Evolutionary conservation across 2,113 vertebrate genomes (phyloP).

Genomic region (Pithys albifrons): DNA sequence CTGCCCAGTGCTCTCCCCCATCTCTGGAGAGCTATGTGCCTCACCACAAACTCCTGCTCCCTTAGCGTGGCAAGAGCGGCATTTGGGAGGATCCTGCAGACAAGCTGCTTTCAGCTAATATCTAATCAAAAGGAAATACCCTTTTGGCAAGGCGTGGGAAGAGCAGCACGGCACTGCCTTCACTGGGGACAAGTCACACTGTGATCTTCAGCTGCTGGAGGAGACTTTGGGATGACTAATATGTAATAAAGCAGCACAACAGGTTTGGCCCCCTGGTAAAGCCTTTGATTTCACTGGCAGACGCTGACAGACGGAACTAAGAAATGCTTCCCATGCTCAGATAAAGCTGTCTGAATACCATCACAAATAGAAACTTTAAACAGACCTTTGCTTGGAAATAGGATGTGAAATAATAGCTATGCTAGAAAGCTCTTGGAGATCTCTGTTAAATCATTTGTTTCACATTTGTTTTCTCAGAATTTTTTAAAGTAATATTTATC

Average conservation of each 20-base stretch:
- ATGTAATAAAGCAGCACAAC: neutral
- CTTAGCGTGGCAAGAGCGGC: rapidly evolving
- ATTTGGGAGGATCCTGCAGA: neutral
- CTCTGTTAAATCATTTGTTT: neutral
- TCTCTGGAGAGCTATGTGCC: rapidly evolving
- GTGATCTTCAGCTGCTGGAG: conserved; percentile 7
- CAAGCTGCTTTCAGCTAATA: neutral
- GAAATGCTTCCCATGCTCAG: neutral
- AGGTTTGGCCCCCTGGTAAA: neutral
- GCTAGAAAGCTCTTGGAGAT: neutral
- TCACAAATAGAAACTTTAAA: neutral
- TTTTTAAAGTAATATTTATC: neutral
- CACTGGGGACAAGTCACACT: neutral
- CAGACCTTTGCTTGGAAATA: neutral
- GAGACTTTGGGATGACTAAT: conserved; percentile 13
- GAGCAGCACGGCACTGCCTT: neutral
- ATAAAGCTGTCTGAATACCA: neutral
- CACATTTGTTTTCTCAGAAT: neutral
- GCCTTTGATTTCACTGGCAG: conserved; percentile 2
- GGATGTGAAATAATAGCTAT: neutral
- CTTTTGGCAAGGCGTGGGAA: neutral
- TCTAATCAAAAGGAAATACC: neutral
- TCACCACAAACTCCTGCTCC: neutral
- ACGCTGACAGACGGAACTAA: neutral
- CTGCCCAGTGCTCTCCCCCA: rapidly evolving